Evolutionary conservation across 92 coral and sea anemone species (phyloP).

Genomic region (Zoanthus solanderi): DNA sequence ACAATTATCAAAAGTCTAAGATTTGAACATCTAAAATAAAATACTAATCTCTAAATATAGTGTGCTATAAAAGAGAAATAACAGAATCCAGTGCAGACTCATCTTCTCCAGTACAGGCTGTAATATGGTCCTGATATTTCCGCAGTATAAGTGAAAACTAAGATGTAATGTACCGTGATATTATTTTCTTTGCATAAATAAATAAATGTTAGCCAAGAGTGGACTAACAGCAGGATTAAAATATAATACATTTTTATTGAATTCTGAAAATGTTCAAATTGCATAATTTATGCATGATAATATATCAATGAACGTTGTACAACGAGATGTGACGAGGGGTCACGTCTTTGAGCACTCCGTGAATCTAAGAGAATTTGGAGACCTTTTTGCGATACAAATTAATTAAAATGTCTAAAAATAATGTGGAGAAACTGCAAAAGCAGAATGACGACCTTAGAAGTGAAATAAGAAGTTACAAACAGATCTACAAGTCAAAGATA

Average conservation of each 20-base stretch:
- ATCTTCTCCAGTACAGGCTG: background rate
- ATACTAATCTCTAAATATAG: background rate
- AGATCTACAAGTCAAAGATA: too few species aligned
- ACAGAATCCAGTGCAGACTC: conserved; percentile 4
- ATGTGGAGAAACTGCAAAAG: too few species aligned
- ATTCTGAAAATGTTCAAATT: background rate
- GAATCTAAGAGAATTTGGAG: too few species aligned
- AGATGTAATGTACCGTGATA: background rate
- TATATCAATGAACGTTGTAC: too few species aligned
- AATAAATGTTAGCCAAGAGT: background rate
- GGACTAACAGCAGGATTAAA: background rate
- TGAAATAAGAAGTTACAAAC: too few species aligned
- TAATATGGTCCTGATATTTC: background rate
- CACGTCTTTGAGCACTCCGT: too few species aligned
- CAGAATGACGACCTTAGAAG: too few species aligned
- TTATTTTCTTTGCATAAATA: background rate
- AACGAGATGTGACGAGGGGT: too few species aligned
- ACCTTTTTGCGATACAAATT: too few species aligned
- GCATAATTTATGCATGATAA: background rate
- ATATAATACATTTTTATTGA: background rate
- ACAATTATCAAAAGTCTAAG: background rate
- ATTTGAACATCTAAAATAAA: background rate
- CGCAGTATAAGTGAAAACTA: background rate
- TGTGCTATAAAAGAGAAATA: conserved; percentile 12
- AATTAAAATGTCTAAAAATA: too few species aligned